Conservation (phyloP, 2,888 invertebrate genomes). For the Ischnus inquisitorius region DNA sequence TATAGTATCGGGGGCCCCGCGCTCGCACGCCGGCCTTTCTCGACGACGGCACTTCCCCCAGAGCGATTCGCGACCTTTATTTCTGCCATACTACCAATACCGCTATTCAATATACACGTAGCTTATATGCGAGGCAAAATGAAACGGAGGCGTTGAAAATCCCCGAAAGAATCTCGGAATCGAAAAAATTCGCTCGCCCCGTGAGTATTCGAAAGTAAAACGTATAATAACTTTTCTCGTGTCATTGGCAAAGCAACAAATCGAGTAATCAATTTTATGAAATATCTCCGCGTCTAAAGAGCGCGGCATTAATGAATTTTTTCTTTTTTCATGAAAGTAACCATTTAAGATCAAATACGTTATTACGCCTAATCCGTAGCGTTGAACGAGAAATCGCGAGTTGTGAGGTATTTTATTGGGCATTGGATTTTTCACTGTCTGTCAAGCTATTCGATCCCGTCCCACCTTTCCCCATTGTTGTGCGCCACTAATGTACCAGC, state of each 20-base stretch:
- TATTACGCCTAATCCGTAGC: neutral
- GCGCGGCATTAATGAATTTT: neutral
- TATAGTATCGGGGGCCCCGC: slow-evolving; percentile 57
- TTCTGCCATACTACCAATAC: slow-evolving; percentile 31
- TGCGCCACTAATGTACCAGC: slow-evolving; percentile 1
- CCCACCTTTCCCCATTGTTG: slow-evolving; percentile 27
- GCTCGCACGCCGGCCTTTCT: slow-evolving; percentile 62
- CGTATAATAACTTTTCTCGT: no score
- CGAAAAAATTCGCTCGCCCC: neutral
- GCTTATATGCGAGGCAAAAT: neutral
- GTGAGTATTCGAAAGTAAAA: no score
- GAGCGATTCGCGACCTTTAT: slow-evolving; percentile 67
- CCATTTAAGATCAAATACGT: neutral
- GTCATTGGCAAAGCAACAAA: no score
- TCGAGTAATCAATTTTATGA: no score
- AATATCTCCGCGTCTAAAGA: no score
- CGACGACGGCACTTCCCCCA: slow-evolving; percentile 50
- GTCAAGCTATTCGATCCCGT: neutral
- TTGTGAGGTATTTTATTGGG: slow-evolving; percentile 1
- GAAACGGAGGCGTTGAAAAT: neutral
- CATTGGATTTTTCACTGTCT: slow-evolving; percentile 5
- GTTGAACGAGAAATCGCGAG: neutral
- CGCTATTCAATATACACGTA: neutral
- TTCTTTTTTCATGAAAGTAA: neutral
- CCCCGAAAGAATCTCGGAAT: neutral